phyloP scores from a whole-genome alignment of 2,113 vertebrate species.

The Sialia sialis region DNA sequence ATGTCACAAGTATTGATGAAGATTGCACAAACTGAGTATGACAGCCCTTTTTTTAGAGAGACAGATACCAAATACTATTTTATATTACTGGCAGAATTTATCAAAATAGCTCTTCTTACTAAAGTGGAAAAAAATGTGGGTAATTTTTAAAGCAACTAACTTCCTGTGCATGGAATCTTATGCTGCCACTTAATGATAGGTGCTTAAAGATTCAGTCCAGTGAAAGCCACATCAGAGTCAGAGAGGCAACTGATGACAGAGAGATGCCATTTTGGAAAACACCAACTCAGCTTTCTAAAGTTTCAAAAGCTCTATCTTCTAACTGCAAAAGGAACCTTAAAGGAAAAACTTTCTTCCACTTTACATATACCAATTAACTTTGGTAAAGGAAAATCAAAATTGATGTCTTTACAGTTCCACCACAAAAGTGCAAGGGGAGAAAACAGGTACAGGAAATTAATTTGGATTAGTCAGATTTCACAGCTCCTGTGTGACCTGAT shows the following conservation, averaged over 20 bases:
- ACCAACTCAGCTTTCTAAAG: neutral
- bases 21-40: neutral
- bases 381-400: neutral
- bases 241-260: neutral
- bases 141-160: neutral
- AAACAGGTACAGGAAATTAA: neutral
- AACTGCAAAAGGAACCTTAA: neutral
- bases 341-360: neutral
- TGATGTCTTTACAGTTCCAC: neutral
- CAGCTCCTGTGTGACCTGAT: neutral
- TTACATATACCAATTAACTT: neutral
- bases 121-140: neutral
- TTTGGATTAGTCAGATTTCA: neutral
- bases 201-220: neutral
- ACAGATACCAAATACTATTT: neutral
- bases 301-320: neutral
- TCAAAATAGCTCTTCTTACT: neutral
- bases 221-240: neutral
- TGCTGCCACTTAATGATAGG: neutral
- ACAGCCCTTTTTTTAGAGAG: neutral
- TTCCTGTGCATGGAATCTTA: neutral
- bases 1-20: neutral
- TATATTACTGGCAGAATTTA: neutral
- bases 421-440: neutral
- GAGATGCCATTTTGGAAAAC: neutral